Percentiles rank a stretch among this genome's conserved stretches.
These are phyloP conservation scores for Noctua fimbriata DNA, from an alignment of 2,888 invertebrate genomes.

Conservation along the genomic window DNA sequence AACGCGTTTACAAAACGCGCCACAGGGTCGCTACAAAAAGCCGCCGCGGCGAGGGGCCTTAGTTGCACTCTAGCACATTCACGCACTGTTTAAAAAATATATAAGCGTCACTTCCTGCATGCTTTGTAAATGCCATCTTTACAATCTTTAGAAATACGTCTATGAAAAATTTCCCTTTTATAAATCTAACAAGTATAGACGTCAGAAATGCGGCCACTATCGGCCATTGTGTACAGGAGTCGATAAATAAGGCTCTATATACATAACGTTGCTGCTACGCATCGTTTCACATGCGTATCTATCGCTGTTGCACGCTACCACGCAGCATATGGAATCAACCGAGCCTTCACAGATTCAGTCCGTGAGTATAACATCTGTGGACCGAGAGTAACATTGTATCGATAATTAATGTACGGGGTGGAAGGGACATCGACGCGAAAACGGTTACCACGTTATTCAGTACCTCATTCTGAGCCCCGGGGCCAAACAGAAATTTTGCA, in stretches of 20 bases:
- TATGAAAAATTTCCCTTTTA: neutral
- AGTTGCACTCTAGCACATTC: slow-evolving; percentile 32
- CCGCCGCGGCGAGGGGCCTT: neutral
- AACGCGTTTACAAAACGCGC: no score
- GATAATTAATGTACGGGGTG: slow-evolving; percentile 1
- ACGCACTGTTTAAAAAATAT: slow-evolving; percentile 27
- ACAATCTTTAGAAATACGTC: neutral
- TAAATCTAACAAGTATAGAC: slow-evolving; percentile 21
- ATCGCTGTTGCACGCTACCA: slow-evolving; percentile 91
- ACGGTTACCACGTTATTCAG: no score
- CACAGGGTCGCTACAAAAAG: no score
- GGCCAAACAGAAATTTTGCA: no score
- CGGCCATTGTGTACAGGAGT: slow-evolving; percentile 47
- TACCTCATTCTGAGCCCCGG: no score
- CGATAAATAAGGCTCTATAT: slow-evolving; percentile 14
- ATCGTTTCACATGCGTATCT: slow-evolving; percentile 94
- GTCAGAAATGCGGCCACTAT: slow-evolving; percentile 49
- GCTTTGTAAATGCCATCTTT: slow-evolving; percentile 14
- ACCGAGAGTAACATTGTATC: slow-evolving; percentile 31
- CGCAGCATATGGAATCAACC: slow-evolving; percentile 91
- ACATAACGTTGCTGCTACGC: slow-evolving; percentile 90
- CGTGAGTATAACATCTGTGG: slow-evolving; percentile 62
- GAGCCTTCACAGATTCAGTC: slow-evolving; percentile 80
- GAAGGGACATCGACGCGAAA: no score
- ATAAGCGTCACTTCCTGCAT: slow-evolving; percentile 26